Conservation (phyloP, 2,113 vertebrate genomes). For the Scophthalmus maximus region DNA sequence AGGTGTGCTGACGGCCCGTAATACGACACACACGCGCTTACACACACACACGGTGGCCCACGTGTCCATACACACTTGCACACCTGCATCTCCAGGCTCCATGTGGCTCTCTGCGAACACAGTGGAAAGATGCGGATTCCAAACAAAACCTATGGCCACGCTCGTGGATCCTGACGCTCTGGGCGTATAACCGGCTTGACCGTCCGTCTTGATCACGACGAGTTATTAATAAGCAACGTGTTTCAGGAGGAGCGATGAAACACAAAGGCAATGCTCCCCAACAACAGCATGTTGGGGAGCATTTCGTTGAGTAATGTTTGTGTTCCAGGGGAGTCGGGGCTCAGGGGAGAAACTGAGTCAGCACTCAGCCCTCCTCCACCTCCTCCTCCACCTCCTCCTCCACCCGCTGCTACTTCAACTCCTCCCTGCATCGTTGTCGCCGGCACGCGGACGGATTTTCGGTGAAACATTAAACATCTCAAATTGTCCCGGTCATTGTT, state of each 20-base stretch:
- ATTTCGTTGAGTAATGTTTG: constrained; percentile 53
- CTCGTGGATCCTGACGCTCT: neutral
- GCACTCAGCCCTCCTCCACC: constrained; percentile 30
- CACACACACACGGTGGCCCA: constrained; percentile 11
- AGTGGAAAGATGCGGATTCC: constrained; percentile 29
- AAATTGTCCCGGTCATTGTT: no score
- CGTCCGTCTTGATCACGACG: constrained; percentile 2
- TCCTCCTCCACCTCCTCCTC: constrained; percentile 7
- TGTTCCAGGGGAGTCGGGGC: constrained; percentile 39
- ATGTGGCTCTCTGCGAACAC: constrained; percentile 35
- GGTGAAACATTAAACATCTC: constrained; percentile 33
- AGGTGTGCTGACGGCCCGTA: constrained; percentile 40
- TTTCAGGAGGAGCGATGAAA: constrained; percentile 13
- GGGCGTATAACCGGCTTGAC: neutral
- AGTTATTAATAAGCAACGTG: constrained; percentile 12
- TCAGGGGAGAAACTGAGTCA: constrained; percentile 58
- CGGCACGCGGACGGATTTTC: constrained; percentile 15
- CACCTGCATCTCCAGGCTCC: constrained; percentile 40
- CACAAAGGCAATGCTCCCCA: constrained; percentile 30
- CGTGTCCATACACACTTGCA: constrained; percentile 9
- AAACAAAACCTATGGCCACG: constrained; percentile 40
- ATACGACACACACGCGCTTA: constrained; percentile 26
- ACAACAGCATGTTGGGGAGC: constrained; percentile 36
- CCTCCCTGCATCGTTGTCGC: constrained; percentile 21
- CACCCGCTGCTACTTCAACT: neutral